phyloP scores from a whole-genome alignment of 2,113 vertebrate genomes.

The Zosterops japonicus region DNA sequence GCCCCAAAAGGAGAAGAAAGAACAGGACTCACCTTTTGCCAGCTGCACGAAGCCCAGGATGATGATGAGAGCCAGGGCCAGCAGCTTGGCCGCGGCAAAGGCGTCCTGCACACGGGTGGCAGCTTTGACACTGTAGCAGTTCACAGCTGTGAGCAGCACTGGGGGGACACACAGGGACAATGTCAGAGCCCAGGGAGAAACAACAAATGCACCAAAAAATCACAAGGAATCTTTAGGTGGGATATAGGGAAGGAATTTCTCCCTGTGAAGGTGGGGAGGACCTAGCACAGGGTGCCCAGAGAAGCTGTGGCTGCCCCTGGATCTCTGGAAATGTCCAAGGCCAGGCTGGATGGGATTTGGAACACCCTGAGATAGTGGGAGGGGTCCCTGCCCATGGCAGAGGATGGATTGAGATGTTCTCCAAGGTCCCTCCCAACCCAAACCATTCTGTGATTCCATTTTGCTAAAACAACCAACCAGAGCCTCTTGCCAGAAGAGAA shows the following conservation, averaged over 20 bases:
- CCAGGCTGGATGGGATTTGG: fast-evolving
- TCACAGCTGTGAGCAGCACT: constrained; percentile 93
- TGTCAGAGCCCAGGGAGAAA: not conserved
- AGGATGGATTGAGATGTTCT: not conserved
- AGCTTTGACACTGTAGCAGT: constrained; percentile 96
- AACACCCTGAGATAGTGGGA: fast-evolving
- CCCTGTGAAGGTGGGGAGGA: fast-evolving
- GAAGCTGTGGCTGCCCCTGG: not conserved
- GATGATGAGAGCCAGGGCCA: constrained; percentile 91
- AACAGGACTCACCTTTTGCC: constrained; percentile 79
- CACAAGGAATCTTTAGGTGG: fast-evolving
- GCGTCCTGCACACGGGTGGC: constrained; percentile 94
- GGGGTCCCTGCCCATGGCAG: not conserved
- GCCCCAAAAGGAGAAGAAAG: not conserved
- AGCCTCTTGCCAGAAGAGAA: not conserved
- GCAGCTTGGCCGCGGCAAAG: constrained; percentile 92
- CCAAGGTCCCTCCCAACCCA: not conserved
- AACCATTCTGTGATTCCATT: not conserved
- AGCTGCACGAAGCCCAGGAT: constrained; percentile 92
- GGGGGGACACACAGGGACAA: not conserved
- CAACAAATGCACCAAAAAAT: fast-evolving
- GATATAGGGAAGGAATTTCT: fast-evolving
- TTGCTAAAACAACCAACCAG: not conserved
- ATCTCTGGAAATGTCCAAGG: not conserved
- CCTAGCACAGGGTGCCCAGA: not conserved